phyloP scores from a whole-genome alignment of 64 coral and sea anemone species.

The Trachythela sp. region DNA sequence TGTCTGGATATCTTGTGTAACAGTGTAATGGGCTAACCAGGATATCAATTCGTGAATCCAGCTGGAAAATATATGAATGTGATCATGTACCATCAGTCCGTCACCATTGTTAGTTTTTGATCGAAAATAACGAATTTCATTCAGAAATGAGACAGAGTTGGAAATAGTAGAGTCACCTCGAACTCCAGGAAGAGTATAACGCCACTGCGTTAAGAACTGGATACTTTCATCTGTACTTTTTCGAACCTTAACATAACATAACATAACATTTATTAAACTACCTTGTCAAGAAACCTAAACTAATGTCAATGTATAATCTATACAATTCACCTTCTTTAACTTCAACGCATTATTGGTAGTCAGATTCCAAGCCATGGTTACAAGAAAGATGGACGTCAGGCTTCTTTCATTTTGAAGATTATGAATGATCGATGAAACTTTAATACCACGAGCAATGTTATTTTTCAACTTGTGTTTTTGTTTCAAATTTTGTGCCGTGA shows the following conservation, averaged over 20 bases:
- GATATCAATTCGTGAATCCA: neutral
- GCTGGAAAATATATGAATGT: neutral
- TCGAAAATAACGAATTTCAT: neutral
- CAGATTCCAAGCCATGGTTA: neutral
- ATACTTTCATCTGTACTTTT: neutral
- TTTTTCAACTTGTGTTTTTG: neutral
- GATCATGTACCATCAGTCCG: neutral
- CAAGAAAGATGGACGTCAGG: neutral
- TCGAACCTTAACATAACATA: neutral
- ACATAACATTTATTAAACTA: too few species aligned
- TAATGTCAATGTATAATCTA: too few species aligned
- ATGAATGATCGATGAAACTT: neutral
- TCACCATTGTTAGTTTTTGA: neutral
- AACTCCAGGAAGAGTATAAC: neutral
- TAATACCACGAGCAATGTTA: neutral
- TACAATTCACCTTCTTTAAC: neutral
- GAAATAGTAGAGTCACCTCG: neutral
- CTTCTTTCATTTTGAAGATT: conserved; percentile 1
- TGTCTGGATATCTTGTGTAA: neutral
- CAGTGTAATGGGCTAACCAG: neutral
- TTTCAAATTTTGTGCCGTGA: neutral
- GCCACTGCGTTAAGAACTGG: neutral
- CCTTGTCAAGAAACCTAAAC: too few species aligned
- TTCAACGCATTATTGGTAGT: neutral
- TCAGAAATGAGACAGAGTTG: neutral